Percentiles rank a stretch among this genome's conserved stretches.
Conservation (phyloP, 2,888 invertebrate genomes). For the Ectobius pallidus region DNA sequence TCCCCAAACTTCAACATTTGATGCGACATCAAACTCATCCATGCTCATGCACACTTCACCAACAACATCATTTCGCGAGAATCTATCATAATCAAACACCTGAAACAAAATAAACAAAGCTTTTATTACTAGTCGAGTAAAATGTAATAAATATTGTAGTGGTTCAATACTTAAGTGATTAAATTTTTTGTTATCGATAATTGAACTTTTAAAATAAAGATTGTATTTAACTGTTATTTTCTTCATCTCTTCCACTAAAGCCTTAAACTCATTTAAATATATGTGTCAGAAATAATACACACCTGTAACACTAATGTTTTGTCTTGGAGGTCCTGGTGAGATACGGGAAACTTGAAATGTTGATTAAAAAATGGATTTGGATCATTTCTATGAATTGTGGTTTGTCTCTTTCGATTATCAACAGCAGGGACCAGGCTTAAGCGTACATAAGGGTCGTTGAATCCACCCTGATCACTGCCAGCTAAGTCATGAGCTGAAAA, state of each 20-base stretch:
- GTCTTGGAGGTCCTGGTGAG: slow-evolving; percentile 83
- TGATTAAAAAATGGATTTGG: slow-evolving; percentile 89
- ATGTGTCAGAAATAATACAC: too few species aligned
- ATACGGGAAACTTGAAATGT: slow-evolving; percentile 90
- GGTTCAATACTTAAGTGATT: too few species aligned
- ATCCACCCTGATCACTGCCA: slow-evolving; percentile 83
- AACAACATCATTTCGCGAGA: slow-evolving; percentile 86
- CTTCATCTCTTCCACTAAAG: too few species aligned
- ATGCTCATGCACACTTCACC: slow-evolving; percentile 83
- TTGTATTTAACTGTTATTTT: too few species aligned
- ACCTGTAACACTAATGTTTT: slow-evolving; percentile 79
- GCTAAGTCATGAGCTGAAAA: slow-evolving; percentile 78
- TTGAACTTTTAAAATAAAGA: too few species aligned
- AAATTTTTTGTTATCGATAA: too few species aligned
- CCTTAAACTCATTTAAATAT: too few species aligned
- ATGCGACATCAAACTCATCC: slow-evolving; percentile 77
- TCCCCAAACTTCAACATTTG: slow-evolving; percentile 84
- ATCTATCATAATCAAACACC: slow-evolving; percentile 69
- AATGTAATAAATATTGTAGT: too few species aligned
- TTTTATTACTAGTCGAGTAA: too few species aligned
- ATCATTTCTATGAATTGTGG: slow-evolving; percentile 82
- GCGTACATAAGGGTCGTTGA: slow-evolving; percentile 88
- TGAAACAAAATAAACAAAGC: slow-evolving; percentile 46
- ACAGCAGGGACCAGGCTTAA: slow-evolving; percentile 81
- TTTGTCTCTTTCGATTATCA: slow-evolving; percentile 83